Base-by-base conservation (phyloP, 1,140 invertebrate species). In the Drosophila pectinifera region DNA sequence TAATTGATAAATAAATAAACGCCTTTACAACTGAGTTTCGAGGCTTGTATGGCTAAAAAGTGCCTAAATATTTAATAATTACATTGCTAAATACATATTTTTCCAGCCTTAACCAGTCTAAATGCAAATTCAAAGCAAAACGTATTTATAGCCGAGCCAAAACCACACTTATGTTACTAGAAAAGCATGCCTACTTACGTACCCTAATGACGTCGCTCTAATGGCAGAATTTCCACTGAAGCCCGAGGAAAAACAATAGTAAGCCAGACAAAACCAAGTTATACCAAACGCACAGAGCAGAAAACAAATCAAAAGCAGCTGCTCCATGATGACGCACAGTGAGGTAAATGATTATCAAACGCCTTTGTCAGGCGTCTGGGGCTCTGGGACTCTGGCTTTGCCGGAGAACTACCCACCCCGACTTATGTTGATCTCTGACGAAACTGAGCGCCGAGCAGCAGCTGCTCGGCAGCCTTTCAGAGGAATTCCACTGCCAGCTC, bases 281-380 rank as follows among this genome's bases (percentile, higher is more conserved):
- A 46, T 28, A n/a, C n/a, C 20, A 16, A 8, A 28, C 14, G 13
- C 57, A 39, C 22, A 18, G 28, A 41, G 24, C 22, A 5, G 22
- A 64, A 20, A 38, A 16, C 31, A 16, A 36, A 46, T 36, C 22
- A 65, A 28, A 38, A 36, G 31, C 31, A 46, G 24, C 31, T 36
- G 20, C 22, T 53, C 0, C 18, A 63, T 31, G 11, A 14, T 65
- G 62, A 65, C 63, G 58, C 63, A 65, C n/a, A 22, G 5, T 5
- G 22, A 38, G 18, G 1, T 43, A n/a, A 62, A 62, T 64, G 58
- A 43, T 31, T 31, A n/a, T 34, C 54, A 34, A 22, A 11, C 20
- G 24, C 39, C n/a, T 39, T 56, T 56, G 16, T 62, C 26, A 11
- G 46, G 26, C 16, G 6, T 65, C 62, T 36, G 14, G 16, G 14